These are phyloP conservation scores for Drosophila lini DNA, from an alignment of 1,140 invertebrate genomes.

Conservation along the genomic window DNA sequence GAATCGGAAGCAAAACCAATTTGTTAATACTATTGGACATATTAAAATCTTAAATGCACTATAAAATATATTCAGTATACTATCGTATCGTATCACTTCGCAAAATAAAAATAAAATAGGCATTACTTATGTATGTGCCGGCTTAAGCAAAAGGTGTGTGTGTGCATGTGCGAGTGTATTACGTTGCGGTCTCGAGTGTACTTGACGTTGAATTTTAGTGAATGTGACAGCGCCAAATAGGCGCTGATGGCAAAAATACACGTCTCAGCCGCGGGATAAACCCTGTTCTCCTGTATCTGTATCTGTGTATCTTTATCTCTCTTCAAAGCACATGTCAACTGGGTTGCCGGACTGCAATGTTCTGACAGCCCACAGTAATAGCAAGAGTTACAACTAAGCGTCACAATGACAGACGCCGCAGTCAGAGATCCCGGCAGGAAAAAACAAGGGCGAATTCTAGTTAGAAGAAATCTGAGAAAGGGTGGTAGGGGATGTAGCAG, in stretches of 20 bases:
- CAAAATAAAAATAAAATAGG: constrained; percentile 29
- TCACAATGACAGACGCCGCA: constrained; percentile 40
- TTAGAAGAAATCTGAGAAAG: constrained; percentile 4
- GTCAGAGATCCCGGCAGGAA: constrained; percentile 19
- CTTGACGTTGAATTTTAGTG: constrained; percentile 68
- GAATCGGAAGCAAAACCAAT: not conserved
- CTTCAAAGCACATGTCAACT: constrained; percentile 62
- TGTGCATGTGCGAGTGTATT: constrained; percentile 17
- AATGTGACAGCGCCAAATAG: constrained; percentile 72
- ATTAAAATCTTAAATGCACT: not conserved
- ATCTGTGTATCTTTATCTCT: constrained; percentile 8
- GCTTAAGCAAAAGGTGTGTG: constrained; percentile 26
- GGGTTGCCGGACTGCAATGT: constrained; percentile 58
- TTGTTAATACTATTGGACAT: not conserved
- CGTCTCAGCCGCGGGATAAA: constrained; percentile 51
- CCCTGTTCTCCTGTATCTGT: constrained; percentile 18
- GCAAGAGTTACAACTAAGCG: constrained; percentile 34
- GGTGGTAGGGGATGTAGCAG: constrained; percentile 7
- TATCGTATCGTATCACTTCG: not conserved
- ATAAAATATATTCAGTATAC: not conserved
- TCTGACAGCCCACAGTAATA: constrained; percentile 60
- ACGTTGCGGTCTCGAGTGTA: constrained; percentile 27
- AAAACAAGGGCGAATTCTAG: constrained; percentile 18
- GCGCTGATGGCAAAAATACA: constrained; percentile 63
- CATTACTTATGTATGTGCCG: constrained; percentile 14